phyloP scores from a whole-genome alignment of 2,797 vertebrate species.

The Coreius guichenoti region DNA sequence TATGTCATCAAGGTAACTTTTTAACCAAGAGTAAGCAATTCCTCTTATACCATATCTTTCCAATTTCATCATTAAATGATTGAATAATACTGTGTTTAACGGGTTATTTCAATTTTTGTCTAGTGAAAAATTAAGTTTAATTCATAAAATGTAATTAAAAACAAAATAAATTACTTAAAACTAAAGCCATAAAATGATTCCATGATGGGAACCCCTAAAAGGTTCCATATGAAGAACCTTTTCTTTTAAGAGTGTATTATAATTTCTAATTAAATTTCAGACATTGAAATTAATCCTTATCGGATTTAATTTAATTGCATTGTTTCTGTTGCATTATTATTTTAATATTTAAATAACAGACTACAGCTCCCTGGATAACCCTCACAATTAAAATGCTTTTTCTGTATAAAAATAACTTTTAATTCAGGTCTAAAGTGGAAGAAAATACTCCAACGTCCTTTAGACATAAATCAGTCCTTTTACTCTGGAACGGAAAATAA shows the following conservation, averaged over 20 bases:
- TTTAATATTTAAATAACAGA: neutral
- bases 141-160: neutral
- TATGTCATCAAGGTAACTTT: no score
- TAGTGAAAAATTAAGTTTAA: neutral
- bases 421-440: neutral
- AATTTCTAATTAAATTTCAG: neutral
- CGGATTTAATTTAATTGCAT: neutral
- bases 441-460: neutral
- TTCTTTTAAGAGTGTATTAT: no score
- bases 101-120: neutral
- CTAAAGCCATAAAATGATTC: no score
- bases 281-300: neutral
- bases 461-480: neutral
- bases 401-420: neutral
- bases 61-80: no score
- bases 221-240: no score
- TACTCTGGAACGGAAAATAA: slow-evolving; percentile 31
- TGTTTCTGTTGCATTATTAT: neutral
- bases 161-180: neutral
- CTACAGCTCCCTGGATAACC: neutral
- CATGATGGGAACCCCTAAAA: no score
- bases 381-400: neutral
- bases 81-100: neutral
- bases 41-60: no score
- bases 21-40: no score